Conservation (phyloP, 2,888 invertebrate species). For the Alentia gelatinosa region DNA sequence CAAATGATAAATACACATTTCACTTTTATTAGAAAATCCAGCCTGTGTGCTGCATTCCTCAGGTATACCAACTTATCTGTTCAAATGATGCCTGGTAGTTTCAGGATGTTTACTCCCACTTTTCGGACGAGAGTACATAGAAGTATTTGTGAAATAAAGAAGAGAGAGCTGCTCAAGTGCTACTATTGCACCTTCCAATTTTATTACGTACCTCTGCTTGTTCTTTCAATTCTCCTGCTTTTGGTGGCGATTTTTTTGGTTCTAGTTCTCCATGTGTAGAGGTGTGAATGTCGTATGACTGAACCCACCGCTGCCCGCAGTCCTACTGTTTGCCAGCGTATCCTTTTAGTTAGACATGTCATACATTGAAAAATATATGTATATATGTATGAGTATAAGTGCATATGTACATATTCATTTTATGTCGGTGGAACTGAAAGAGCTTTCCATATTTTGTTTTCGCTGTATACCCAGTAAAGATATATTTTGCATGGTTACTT, state of each 20-base stretch:
- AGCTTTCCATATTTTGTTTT: background rate
- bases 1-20: background rate
- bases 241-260: background rate
- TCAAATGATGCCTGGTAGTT: no score
- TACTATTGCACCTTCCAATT: constrained; percentile 47
- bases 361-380: background rate
- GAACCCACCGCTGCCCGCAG: background rate
- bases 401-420: background rate
- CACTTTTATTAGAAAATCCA: background rate
- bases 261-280: background rate
- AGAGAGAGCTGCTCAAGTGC: background rate
- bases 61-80: no score
- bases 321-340: background rate
- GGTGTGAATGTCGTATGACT: background rate
- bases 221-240: background rate
- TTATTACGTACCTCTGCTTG: background rate
- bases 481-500: background rate
- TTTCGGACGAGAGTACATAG: background rate
- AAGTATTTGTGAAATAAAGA: background rate
- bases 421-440: background rate
- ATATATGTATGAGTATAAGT: background rate
- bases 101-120: background rate
- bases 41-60: no score
- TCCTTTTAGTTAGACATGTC: background rate
- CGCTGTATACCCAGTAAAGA: background rate